Conservation (phyloP, 2,797 vertebrate genomes). For the Anableps anableps region DNA sequence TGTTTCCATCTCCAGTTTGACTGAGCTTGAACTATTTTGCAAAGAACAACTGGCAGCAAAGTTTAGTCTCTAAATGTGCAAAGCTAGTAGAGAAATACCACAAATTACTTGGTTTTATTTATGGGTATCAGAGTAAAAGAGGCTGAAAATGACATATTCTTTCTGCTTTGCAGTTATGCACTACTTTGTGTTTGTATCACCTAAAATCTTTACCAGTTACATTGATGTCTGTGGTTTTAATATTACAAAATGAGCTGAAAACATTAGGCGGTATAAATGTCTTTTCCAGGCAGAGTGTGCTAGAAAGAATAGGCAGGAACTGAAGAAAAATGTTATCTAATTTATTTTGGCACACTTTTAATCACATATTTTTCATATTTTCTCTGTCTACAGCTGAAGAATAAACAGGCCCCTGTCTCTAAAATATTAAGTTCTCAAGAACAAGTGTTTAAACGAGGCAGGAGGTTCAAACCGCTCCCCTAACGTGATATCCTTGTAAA, state of each 20-base stretch:
- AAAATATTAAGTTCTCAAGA: neutral
- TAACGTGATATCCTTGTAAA: neutral
- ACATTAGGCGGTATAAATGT: neutral
- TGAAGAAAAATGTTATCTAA: neutral
- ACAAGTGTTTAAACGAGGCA: neutral
- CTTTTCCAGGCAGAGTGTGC: neutral
- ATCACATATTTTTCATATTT: slow-evolving; percentile 8
- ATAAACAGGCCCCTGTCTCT: neutral
- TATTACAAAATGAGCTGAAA: neutral
- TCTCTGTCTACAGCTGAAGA: neutral
- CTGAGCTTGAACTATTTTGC: neutral
- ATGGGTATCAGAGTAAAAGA: neutral
- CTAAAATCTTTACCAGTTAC: neutral
- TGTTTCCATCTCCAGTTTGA: neutral
- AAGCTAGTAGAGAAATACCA: too few relatives aligned
- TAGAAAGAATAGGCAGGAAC: neutral
- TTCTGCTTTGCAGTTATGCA: neutral
- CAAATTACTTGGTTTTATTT: too few relatives aligned
- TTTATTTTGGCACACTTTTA: slow-evolving; percentile 6
- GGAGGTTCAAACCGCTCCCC: neutral
- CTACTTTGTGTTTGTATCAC: neutral
- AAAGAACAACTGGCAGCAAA: neutral
- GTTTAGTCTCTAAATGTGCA: neutral
- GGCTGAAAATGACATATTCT: neutral
- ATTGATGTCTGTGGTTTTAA: neutral